phyloP scores from a whole-genome alignment of 2,888 invertebrate species.

The Morinoia aosen region DNA sequence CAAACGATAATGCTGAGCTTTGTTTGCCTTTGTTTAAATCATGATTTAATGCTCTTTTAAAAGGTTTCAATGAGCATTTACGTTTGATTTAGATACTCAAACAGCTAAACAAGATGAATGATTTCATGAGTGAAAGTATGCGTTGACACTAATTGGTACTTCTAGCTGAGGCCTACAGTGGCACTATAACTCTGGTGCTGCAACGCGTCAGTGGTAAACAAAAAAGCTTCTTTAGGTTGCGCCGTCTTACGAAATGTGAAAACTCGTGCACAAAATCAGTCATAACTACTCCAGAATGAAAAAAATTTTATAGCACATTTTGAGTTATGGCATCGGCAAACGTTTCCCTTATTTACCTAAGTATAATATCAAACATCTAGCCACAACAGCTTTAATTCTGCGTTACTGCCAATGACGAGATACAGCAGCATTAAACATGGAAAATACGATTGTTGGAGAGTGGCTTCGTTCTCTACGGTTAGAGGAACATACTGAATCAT shows the following conservation, averaged over 20 bases:
- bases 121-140: background rate
- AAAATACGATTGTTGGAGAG: slow-evolving; percentile 67
- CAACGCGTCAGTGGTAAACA: background rate
- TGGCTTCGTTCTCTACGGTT: slow-evolving; percentile 91
- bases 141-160: background rate
- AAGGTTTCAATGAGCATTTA: too few species aligned
- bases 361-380: background rate
- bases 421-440: slow-evolving; percentile 54
- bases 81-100: too few species aligned
- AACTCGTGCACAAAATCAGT: background rate
- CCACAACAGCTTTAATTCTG: background rate
- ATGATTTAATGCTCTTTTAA: too few species aligned
- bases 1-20: too few species aligned
- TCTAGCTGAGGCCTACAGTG: background rate
- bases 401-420: background rate
- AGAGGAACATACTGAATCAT: slow-evolving; percentile 92
- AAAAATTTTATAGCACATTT: background rate
- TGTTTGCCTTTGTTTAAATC: too few species aligned
- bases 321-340: background rate
- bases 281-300: background rate
- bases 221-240: slow-evolving; percentile 8
- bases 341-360: background rate
- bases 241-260: background rate
- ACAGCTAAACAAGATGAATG: background rate
- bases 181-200: background rate